These are phyloP conservation scores for Ctenoplectra terminalis DNA, from an alignment of 1,140 invertebrate genomes.

Conservation along the genomic window DNA sequence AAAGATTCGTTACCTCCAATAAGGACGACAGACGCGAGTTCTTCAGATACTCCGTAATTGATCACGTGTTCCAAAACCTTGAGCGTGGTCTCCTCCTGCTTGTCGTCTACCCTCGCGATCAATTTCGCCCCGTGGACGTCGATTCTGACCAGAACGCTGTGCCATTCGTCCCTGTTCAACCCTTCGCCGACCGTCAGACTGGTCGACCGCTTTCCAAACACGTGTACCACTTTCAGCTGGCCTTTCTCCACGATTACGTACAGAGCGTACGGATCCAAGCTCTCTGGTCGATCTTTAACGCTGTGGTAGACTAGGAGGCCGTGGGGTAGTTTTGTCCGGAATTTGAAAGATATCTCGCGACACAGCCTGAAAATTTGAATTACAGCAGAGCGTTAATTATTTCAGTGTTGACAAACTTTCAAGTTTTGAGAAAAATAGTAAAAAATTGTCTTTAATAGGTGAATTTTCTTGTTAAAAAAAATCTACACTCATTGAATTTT, in stretches of 20 bases:
- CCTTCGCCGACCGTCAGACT: slow-evolving; percentile 94
- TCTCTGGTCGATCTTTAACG: slow-evolving; percentile 90
- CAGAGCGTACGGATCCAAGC: slow-evolving; percentile 91
- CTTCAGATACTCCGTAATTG: slow-evolving; percentile 92
- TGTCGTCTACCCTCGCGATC: slow-evolving; percentile 92
- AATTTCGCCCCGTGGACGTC: slow-evolving; percentile 92
- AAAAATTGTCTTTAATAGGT: too few relatives aligned
- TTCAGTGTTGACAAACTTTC: too few relatives aligned
- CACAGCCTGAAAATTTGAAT: slow-evolving; percentile 86
- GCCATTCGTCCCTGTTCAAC: slow-evolving; percentile 94
- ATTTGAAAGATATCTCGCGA: slow-evolving; percentile 93
- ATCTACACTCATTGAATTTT: too few relatives aligned
- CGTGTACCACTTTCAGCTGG: slow-evolving; percentile 94
- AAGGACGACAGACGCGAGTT: slow-evolving; percentile 92
- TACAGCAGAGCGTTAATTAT: too few relatives aligned
- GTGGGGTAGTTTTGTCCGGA: slow-evolving; percentile 92
- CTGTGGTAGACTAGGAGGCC: slow-evolving; percentile 94
- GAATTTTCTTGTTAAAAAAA: too few relatives aligned
- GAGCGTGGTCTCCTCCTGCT: slow-evolving; percentile 90
- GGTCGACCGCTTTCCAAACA: slow-evolving; percentile 92
- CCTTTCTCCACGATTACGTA: slow-evolving; percentile 95
- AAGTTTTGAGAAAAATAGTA: too few relatives aligned
- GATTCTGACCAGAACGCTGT: slow-evolving; percentile 92
- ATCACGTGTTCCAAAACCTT: slow-evolving; percentile 91
- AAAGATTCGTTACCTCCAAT: slow-evolving; percentile 92